phyloP scores from a whole-genome alignment of 2,888 invertebrate genomes.

The Plagodis pulveraria region DNA sequence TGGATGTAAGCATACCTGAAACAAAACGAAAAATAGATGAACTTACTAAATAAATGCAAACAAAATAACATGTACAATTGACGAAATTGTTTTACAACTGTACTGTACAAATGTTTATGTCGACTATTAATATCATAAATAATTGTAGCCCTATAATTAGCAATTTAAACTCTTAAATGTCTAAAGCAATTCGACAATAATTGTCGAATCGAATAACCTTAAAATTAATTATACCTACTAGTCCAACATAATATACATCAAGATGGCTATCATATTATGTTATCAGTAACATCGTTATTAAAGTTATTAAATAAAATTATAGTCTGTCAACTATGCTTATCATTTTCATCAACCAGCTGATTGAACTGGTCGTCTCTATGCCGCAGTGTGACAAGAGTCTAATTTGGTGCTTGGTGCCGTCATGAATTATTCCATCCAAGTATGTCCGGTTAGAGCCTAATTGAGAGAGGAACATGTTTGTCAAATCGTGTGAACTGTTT shows the following conservation, averaged over 20 bases:
- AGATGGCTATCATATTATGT: neutral
- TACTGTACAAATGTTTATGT: too few relatives aligned
- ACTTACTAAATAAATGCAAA: too few relatives aligned
- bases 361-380: conserved; percentile 33
- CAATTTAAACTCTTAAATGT: too few relatives aligned
- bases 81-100: too few relatives aligned
- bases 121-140: too few relatives aligned
- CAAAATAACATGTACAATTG: too few relatives aligned
- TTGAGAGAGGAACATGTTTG: conserved; percentile 72
- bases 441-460: conserved; percentile 74
- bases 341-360: conserved; percentile 21
- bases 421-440: conserved; percentile 74
- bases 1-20: conserved; percentile 25
- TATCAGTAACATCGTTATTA: conserved; percentile 3
- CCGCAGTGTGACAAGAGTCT: conserved; percentile 52
- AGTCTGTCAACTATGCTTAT: conserved; percentile 21
- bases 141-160: too few relatives aligned
- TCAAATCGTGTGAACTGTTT: conserved; percentile 73
- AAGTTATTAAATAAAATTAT: conserved; percentile 10
- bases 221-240: neutral
- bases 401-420: conserved; percentile 58
- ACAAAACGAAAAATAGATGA: conserved; percentile 14
- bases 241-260: neutral
- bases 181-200: too few relatives aligned
- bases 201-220: neutral